phyloP scores from a whole-genome alignment of 2,888 invertebrate species.

The Chalcis sispes region DNA sequence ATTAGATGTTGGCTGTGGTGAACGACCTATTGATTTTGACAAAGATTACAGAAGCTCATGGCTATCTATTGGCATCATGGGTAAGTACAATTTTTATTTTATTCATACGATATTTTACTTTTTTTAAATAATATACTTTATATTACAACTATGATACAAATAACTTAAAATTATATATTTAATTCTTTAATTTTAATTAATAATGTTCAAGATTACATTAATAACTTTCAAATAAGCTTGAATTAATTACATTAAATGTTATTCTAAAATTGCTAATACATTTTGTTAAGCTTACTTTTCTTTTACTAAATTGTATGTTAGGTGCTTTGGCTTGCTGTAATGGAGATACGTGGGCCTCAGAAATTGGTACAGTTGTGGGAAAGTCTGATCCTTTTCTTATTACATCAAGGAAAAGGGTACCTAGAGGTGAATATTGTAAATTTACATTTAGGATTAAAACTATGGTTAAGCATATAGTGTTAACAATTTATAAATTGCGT shows the following conservation, averaged over 20 bases:
- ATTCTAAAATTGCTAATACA: background rate
- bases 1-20: constrained; percentile 87
- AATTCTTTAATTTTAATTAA: constrained; percentile 1
- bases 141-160: too few relatives aligned
- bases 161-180: too few relatives aligned
- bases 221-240: too few relatives aligned
- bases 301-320: constrained; percentile 67
- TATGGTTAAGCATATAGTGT: too few relatives aligned
- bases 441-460: background rate
- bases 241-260: background rate
- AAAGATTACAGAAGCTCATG: constrained; percentile 87
- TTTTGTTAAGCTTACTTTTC: background rate
- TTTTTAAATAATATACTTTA: background rate
- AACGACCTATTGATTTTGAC: constrained; percentile 87
- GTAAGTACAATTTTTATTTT: constrained; percentile 72
- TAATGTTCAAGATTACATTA: too few relatives aligned
- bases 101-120: background rate
- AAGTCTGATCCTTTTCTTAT: constrained; percentile 84
- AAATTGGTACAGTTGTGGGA: constrained; percentile 87
- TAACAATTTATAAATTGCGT: constrained; percentile 1
- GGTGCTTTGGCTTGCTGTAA: constrained; percentile 88
- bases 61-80: constrained; percentile 87
- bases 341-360: constrained; percentile 95
- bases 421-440: constrained; percentile 78
- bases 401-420: constrained; percentile 85